phyloP scores from a whole-genome alignment of 1,140 invertebrate genomes.

The Thalassaphorura encarpata region DNA sequence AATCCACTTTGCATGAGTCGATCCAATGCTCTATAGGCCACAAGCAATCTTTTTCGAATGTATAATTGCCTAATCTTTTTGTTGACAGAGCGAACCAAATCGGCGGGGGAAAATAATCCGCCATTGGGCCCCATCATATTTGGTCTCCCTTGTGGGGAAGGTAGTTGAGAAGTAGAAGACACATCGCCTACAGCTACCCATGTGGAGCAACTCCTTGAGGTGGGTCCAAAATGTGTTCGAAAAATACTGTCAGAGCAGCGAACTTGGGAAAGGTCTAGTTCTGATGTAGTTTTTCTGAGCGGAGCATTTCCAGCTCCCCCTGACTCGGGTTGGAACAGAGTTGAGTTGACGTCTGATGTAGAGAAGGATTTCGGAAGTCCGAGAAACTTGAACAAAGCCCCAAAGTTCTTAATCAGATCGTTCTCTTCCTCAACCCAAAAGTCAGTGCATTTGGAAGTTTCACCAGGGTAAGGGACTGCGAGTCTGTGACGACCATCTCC shows the following conservation, averaged over 20 bases:
- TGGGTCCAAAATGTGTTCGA: conserved; percentile 51
- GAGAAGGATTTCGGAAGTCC: conserved; percentile 71
- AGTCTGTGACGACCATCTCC: conserved; percentile 35
- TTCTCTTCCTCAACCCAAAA: conserved; percentile 52
- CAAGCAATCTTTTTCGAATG: conserved; percentile 59
- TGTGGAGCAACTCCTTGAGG: conserved; percentile 70
- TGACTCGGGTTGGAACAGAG: conserved; percentile 2
- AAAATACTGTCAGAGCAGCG: conserved; percentile 47
- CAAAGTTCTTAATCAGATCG: conserved; percentile 65
- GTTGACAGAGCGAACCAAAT: conserved; percentile 65
- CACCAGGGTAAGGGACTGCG: conserved; percentile 35
- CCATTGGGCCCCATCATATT: conserved; percentile 16
- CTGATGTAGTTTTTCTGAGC: conserved; percentile 57
- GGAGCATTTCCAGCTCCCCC: conserved; percentile 36
- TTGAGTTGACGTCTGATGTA: conserved; percentile 56
- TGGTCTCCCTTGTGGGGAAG: conserved; percentile 56
- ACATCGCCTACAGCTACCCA: conserved; percentile 72
- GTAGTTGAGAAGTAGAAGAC: conserved; percentile 56
- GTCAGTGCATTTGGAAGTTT: conserved; percentile 16
- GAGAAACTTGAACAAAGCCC: conserved; percentile 61
- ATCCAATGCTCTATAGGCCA: conserved; percentile 69
- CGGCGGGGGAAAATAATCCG: conserved; percentile 56
- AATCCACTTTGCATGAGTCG: conserved; percentile 70
- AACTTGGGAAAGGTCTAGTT: conserved; percentile 26
- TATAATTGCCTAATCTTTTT: conserved; percentile 69